These are phyloP conservation scores for Rhinoptilus africanus DNA, from an alignment of 2,113 vertebrate genomes.

Conservation along the genomic window DNA sequence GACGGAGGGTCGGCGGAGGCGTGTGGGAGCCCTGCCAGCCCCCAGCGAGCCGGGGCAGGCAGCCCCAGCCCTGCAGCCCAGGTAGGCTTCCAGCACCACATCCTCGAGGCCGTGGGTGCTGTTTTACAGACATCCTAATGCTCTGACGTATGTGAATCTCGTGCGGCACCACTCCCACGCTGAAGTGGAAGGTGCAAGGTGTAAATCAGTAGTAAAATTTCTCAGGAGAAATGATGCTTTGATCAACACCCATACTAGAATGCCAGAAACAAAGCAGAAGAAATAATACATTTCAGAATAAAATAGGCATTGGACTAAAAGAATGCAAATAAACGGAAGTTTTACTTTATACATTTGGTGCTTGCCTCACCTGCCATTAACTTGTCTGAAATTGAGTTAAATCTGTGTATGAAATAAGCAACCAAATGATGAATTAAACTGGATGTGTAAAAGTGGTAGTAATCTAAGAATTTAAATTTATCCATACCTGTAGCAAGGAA, in stretches of 20 bases:
- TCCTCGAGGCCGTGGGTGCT: fast-evolving
- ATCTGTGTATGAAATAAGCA: not conserved
- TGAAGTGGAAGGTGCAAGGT: not conserved
- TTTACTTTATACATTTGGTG: not conserved
- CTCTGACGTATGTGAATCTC: fast-evolving
- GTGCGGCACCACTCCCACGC: fast-evolving
- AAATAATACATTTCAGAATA: not conserved
- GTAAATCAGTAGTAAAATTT: not conserved
- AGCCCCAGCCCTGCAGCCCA: not conserved
- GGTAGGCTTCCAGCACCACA: not conserved
- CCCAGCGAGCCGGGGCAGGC: not conserved
- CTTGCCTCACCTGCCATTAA: not conserved
- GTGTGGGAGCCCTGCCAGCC: not conserved
- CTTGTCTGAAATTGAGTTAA: not conserved
- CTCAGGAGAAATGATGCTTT: not conserved
- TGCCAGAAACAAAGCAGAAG: not conserved
- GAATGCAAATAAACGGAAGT: not conserved
- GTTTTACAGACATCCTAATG: fast-evolving
- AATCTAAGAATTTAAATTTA: not conserved
- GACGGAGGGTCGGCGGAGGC: not conserved
- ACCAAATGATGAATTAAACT: not conserved
- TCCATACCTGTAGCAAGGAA: not conserved
- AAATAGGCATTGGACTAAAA: not conserved
- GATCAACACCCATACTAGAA: not conserved
- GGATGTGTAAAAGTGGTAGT: not conserved